Evolutionary conservation across 2,797 vertebrate species (phyloP), one percentile per base, ranked within the genome.

Genomic region (Rhynchonycteris naso): DNA sequence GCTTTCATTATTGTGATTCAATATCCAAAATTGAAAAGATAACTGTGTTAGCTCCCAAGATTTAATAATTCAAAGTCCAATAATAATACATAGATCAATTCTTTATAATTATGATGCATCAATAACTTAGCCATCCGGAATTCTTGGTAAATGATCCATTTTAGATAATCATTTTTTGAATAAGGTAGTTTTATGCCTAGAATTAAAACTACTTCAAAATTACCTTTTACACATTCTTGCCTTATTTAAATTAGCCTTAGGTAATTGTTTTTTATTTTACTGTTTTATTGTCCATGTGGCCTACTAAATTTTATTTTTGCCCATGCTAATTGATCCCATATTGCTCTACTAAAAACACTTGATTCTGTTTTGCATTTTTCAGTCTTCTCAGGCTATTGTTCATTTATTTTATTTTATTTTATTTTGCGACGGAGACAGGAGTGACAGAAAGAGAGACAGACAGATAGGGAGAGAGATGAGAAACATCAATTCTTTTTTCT

Each of bases 131-230:
- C 33, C 65, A 33, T 61, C 24, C 15, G 85, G 54, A 94, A 61
- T 84, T 81, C 65, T 72, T 85, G 35, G 68, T 79, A 19, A 90
- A 81, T 90, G 56, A 83, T 9, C 58, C n/a, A 92, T 91, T 87
- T 82, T 84, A 92, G 28, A 72, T 75, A 94, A 52, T 11, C n/a
- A 63, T 76, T 92, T 94, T 95, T 47, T 93, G n/a, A 96, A 63
- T 79, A 74, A 81, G 75, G 24, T 15, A 90, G 56, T 52, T 43
- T 59, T 61, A 43, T 1, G 18, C 6, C 59, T 43, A 65, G 50
- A 91, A 61, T 93, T 74, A 38, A 91, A 89, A 68, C 79, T 80
- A 81, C 65, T 86, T 85, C 56, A 74, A 61, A 86, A 82, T 91
- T 69, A 19, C 1, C 4, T 95, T 83, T 92, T 71, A 69, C 0